A percentile compares a stretch with the other conserved stretches of the same genome.
These are phyloP conservation scores for Elmis aenea DNA, from an alignment of 2,888 invertebrate species.

Conservation along the genomic window DNA sequence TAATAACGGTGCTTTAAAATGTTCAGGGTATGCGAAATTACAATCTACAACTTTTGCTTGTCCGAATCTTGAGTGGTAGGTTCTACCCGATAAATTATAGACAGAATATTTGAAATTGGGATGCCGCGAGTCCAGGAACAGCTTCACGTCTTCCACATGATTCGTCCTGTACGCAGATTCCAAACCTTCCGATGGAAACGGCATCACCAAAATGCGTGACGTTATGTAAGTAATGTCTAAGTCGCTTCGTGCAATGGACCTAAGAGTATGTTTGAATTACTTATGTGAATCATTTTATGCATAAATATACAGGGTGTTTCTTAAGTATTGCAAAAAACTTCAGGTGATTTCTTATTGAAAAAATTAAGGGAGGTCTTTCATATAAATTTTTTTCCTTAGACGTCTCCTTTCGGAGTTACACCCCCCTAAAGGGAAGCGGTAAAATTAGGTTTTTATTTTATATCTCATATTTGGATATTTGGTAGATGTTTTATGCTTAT, in stretches of 20 bases:
- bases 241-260: slow-evolving; percentile 79
- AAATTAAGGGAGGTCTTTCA: no score
- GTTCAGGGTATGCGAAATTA: slow-evolving; percentile 61
- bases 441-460: no score
- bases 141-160: slow-evolving; percentile 86
- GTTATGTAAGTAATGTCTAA: slow-evolving; percentile 91
- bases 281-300: background rate
- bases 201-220: slow-evolving; percentile 87
- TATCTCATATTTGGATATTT: no score
- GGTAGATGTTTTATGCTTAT: no score
- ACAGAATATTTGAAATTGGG: slow-evolving; percentile 71
- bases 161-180: slow-evolving; percentile 91
- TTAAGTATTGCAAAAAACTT: no score
- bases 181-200: slow-evolving; percentile 89
- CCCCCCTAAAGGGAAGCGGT: no score
- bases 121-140: slow-evolving; percentile 72
- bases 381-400: no score
- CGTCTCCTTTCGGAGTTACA: no score
- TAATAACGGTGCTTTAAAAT: slow-evolving; percentile 71
- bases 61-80: slow-evolving; percentile 50
- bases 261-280: slow-evolving; percentile 44
- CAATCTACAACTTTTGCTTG: slow-evolving; percentile 60
- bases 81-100: slow-evolving; percentile 73
- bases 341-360: no score
- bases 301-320: no score